Percentiles rank a stretch among this genome's conserved stretches.
These are phyloP conservation scores for Otolemur crassicaudatus DNA, from an alignment of 2,797 vertebrate species.

Conservation along the genomic window DNA sequence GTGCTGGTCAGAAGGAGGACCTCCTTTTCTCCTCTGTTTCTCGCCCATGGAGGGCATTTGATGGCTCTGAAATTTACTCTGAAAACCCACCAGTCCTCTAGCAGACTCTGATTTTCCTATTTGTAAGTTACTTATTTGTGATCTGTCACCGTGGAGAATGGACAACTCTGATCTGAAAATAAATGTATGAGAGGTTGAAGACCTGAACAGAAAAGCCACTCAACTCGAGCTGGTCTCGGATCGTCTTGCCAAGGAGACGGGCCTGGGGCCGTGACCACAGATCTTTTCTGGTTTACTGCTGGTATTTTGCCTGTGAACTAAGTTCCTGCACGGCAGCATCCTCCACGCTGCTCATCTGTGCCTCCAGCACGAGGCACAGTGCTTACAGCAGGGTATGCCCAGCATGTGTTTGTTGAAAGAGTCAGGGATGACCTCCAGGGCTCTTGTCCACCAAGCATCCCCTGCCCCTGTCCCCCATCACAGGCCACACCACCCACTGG, in stretches of 20 bases:
- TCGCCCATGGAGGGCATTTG: neutral
- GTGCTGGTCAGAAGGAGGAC: neutral
- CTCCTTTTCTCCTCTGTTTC: neutral
- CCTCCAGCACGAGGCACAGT: neutral
- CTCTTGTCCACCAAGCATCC: neutral
- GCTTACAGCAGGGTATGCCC: neutral
- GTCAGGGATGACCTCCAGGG: neutral
- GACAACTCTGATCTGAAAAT: conserved; percentile 20
- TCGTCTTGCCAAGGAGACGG: neutral
- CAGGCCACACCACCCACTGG: neutral
- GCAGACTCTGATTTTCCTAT: neutral
- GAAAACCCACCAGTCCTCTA: neutral
- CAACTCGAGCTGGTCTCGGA: neutral
- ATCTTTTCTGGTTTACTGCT: neutral
- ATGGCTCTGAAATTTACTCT: neutral
- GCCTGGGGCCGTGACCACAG: neutral
- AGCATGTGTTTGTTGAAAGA: neutral
- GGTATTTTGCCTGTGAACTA: neutral
- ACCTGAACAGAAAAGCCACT: conserved; percentile 59
- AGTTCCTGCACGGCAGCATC: neutral
- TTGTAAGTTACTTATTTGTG: neutral
- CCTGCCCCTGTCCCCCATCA: neutral
- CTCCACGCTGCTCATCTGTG: neutral
- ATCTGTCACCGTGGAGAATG: neutral
- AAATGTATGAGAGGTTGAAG: conserved; percentile 69